Base-by-base conservation (phyloP, 2,797 vertebrate species). In the Myripristis jacobus region DNA sequence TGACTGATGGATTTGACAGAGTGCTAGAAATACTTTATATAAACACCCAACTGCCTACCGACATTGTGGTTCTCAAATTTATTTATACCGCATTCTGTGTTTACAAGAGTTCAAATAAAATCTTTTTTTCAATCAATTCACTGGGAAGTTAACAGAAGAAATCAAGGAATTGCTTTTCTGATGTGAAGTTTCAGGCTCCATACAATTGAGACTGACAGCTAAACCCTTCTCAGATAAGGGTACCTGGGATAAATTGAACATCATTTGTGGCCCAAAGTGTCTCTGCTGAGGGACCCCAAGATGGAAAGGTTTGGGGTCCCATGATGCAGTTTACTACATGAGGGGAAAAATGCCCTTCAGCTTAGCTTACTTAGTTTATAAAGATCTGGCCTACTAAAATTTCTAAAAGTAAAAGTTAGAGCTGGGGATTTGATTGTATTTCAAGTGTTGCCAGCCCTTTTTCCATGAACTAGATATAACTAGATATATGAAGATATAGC, bases 361-460 rank as follows among this genome's bases (percentile, higher is more conserved):
- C 7, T 8, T 29, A 27, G 60, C 50, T 59, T 44, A 29, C 8
- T 43, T 1, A 19, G 36, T 27, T 43, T 73, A 5, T 18, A 46
- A 25, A 19, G 12, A 69, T 1, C 2, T 13, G 11, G 36, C 36
- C 12, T 36, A 36, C 7, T 8, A 36, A 36, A 36, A 38, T 38
- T 38, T 38, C 12, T 58, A 12, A 31, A 19, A 55, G 3, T 1
- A 25, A n/a, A 19, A 8, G 27, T 11, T 24, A 66, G 68, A 80
- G 81, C 81, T 44, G 69, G 73, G 15, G 48, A 73, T 52, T 8
- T 60, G 62, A 78, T 81, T 81, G 3, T 44, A 38, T 38, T 57
- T 72, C 58, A 46, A 65, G 6, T 58, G 12, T 71, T 60, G 57
- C 60, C 62, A 61, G 22, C 48, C 70, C 43, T 24, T 69, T 24